phyloP scores from a whole-genome alignment of 2,888 invertebrate species.

The Tetranychus piercei region DNA sequence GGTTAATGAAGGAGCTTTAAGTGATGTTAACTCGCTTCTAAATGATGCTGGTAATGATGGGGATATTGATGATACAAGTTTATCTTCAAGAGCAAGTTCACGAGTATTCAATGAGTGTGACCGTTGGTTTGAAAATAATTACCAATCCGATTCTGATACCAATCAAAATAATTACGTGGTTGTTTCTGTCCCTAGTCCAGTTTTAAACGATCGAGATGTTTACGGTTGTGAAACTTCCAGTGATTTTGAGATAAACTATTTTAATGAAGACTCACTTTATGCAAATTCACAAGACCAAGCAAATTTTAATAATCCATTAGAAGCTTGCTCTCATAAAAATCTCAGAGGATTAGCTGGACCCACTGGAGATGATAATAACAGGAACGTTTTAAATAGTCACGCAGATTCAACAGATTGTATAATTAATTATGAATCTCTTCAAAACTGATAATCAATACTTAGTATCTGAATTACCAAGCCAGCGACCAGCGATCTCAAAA shows the following conservation, averaged over 20 bases:
- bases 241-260: slow-evolving; percentile 33
- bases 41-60: slow-evolving; percentile 34
- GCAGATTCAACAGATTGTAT: too few species aligned
- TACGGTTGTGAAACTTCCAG: slow-evolving; percentile 32
- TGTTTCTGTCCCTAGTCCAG: not conserved
- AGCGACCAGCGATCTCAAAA: too few species aligned
- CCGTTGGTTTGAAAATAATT: slow-evolving; percentile 54
- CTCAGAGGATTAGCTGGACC: too few species aligned
- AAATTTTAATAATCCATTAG: too few species aligned
- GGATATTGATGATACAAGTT: slow-evolving; percentile 50
- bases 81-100: slow-evolving; percentile 64
- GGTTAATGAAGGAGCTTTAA: slow-evolving; percentile 67
- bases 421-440: too few species aligned
- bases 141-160: slow-evolving; percentile 58
- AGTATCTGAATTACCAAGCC: too few species aligned
- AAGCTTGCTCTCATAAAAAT: too few species aligned
- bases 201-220: slow-evolving; percentile 34
- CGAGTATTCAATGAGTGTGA: slow-evolving; percentile 53
- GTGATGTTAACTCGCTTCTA: slow-evolving; percentile 49
- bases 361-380: too few species aligned
- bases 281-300: not conserved
- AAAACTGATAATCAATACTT: too few species aligned
- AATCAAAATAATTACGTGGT: slow-evolving; percentile 32
- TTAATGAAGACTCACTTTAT: slow-evolving; percentile 15
- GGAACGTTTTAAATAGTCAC: too few species aligned